phyloP scores from a whole-genome alignment of 2,113 vertebrate genomes.

The Pogona vitticeps region DNA sequence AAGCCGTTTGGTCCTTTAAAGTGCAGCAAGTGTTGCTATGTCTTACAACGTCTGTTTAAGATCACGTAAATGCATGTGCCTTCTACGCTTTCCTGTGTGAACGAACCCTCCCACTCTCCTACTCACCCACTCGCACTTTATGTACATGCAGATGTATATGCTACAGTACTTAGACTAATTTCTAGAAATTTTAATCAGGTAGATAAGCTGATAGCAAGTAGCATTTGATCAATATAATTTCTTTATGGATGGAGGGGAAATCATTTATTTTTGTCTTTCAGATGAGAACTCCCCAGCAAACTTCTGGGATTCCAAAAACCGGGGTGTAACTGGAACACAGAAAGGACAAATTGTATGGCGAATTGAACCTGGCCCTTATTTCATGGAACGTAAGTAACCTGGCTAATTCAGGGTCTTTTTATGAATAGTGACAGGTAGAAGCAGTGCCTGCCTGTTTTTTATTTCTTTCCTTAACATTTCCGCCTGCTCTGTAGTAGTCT shows the following conservation, averaged over 20 bases:
- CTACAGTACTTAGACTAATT: neutral
- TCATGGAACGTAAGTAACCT: conserved; percentile 92
- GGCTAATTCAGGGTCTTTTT: neutral
- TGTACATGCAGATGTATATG: neutral
- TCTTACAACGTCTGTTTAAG: neutral
- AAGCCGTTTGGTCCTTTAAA: neutral
- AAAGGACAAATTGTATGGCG: conserved; percentile 97
- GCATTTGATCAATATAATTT: neutral
- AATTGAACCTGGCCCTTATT: conserved; percentile 95
- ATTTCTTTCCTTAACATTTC: neutral
- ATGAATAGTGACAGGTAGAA: neutral
- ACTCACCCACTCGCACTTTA: neutral
- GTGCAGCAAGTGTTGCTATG: neutral
- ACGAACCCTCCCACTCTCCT: neutral
- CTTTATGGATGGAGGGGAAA: neutral
- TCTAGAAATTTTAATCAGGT: neutral
- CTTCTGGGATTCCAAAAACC: conserved; percentile 99
- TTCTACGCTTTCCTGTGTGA: neutral
- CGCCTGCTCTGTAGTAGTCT: neutral
- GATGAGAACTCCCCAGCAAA: conserved; percentile 98
- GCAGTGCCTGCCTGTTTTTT: neutral
- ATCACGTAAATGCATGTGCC: neutral
- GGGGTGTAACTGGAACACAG: conserved; percentile 96
- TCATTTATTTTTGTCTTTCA: conserved; percentile 63
- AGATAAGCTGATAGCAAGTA: neutral